phyloP scores from a whole-genome alignment of 1,140 invertebrate genomes.

The Zaprionus tsacasi region DNA sequence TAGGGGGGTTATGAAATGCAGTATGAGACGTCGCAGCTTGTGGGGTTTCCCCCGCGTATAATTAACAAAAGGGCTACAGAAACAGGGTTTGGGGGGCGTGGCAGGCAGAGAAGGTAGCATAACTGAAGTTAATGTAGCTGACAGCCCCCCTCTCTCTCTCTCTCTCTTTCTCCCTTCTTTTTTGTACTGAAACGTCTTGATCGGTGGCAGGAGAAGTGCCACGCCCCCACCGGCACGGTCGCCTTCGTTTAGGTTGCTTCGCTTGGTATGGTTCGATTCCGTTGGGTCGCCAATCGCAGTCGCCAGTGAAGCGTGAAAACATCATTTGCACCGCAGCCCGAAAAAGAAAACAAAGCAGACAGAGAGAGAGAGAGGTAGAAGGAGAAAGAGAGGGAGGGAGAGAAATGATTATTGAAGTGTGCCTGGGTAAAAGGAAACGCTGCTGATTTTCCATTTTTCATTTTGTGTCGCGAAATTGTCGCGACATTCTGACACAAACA shows the following conservation, averaged over 20 bases:
- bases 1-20: constrained; percentile 16
- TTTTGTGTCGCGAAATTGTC: constrained; percentile 20
- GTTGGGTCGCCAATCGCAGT: not conserved
- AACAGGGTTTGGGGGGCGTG: not conserved
- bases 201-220: constrained; percentile 18
- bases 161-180: too few species aligned
- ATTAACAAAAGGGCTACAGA: constrained; percentile 36
- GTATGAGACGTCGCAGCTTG: constrained; percentile 24
- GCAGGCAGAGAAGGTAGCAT: not conserved
- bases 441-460: constrained; percentile 43
- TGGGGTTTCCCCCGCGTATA: constrained; percentile 40
- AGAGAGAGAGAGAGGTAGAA: constrained; percentile 33
- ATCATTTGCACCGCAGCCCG: constrained; percentile 49
- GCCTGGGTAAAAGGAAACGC: constrained; percentile 45
- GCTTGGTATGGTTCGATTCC: not conserved
- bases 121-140: not conserved
- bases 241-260: not conserved
- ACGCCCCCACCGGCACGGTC: not conserved
- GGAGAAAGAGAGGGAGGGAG: not conserved
- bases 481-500: not conserved
- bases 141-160: not conserved
- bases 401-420: constrained; percentile 58
- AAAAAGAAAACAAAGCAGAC: constrained; percentile 10
- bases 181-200: constrained; percentile 25
- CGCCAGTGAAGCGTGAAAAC: constrained; percentile 59